Conservation (phyloP, 2,888 invertebrate genomes). For the Cheiracanthium punctorium region DNA sequence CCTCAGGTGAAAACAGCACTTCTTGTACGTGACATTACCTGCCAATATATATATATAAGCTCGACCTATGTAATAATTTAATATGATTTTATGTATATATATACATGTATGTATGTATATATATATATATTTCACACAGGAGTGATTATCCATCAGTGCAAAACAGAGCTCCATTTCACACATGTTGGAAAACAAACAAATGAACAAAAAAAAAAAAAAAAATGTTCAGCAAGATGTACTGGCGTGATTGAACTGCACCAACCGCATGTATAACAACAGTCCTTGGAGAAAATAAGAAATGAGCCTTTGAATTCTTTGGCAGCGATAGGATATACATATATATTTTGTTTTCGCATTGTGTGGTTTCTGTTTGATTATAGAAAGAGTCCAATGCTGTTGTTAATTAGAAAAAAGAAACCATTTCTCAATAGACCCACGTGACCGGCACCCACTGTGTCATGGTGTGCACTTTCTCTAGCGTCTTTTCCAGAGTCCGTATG, state of each 20-base stretch:
- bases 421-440: slow-evolving; percentile 93
- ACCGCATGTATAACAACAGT: slow-evolving; percentile 11
- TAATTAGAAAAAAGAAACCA: background rate
- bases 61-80: slow-evolving; percentile 54
- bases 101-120: too few species aligned
- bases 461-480: slow-evolving; percentile 91
- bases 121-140: too few species aligned
- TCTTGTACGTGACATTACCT: background rate
- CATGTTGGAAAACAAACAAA: too few species aligned
- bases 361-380: background rate
- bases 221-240: slow-evolving; percentile 35
- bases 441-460: slow-evolving; percentile 98
- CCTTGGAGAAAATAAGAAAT: slow-evolving; percentile 38
- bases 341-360: background rate
- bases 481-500: slow-evolving; percentile 91
- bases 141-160: slow-evolving; percentile 60
- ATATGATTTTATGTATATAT: slow-evolving; percentile 18
- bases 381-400: background rate
- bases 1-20: slow-evolving; percentile 15
- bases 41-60: slow-evolving; percentile 57
- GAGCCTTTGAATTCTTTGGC: slow-evolving; percentile 26
- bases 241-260: slow-evolving; percentile 13
- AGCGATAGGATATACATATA: background rate
- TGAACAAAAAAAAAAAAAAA: too few species aligned
- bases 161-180: slow-evolving; percentile 52